phyloP scores from a whole-genome alignment of 2,888 invertebrate species.

The Drosophila colorata region DNA sequence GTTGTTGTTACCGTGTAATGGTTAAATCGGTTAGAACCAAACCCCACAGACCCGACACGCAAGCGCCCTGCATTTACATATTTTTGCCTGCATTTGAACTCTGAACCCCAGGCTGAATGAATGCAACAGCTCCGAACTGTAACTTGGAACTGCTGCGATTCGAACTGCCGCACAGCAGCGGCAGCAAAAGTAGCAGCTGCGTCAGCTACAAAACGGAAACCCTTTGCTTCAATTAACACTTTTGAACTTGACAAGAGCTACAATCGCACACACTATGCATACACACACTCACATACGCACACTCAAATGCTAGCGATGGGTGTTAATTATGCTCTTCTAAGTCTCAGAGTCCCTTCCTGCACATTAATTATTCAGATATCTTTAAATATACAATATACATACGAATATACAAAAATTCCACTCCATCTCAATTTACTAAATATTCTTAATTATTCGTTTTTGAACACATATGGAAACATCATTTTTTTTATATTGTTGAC shows the following conservation, averaged over 20 bases:
- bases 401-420: no score
- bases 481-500: no score
- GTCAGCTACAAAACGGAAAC: constrained; percentile 54
- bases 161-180: no score
- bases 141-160: constrained; percentile 18
- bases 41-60: constrained; percentile 65
- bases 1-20: constrained; percentile 63
- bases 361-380: neutral
- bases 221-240: constrained; percentile 78
- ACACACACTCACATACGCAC: neutral
- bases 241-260: constrained; percentile 65
- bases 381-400: no score
- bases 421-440: no score
- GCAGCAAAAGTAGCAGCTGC: constrained; percentile 25
- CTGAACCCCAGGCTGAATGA: constrained; percentile 50
- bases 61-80: constrained; percentile 80
- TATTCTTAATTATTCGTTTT: no score
- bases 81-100: constrained; percentile 77
- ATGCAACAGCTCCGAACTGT: constrained; percentile 30
- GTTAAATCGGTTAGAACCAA: constrained; percentile 74
- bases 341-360: neutral
- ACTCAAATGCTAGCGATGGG: constrained; percentile 4
- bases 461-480: no score
- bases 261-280: constrained; percentile 15
- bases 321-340: neutral